A percentile compares a stretch with the other conserved stretches of the same genome.
These are phyloP conservation scores for Dromococcyx pavoninus DNA, from an alignment of 2,797 vertebrate genomes.

Conservation along the genomic window DNA sequence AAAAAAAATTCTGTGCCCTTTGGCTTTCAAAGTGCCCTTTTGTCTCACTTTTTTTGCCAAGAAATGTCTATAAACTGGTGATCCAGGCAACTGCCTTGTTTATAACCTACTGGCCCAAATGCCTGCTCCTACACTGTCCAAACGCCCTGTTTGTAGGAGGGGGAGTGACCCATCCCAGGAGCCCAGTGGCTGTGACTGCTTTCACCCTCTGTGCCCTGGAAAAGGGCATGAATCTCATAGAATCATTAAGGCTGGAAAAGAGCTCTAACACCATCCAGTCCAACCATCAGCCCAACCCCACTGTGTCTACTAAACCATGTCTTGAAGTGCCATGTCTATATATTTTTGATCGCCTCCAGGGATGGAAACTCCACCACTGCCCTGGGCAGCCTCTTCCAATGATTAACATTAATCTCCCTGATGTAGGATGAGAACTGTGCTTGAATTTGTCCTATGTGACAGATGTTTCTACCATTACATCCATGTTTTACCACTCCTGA, in stretches of 20 bases:
- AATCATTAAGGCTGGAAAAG: too few species aligned
- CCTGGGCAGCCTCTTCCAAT: too few species aligned
- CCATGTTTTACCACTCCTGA: not conserved
- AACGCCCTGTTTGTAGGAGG: not conserved
- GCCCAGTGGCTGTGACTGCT: rapidly evolving
- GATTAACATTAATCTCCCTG: not conserved
- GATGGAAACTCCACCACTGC: too few species aligned
- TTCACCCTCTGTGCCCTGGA: not conserved
- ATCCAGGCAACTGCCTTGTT: not conserved
- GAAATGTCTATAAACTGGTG: not conserved
- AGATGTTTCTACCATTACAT: not conserved
- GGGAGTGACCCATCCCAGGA: too few species aligned
- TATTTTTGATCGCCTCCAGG: too few species aligned
- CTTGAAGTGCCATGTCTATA: too few species aligned
- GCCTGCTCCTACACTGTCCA: not conserved
- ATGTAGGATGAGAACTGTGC: not conserved
- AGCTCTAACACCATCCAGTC: too few species aligned
- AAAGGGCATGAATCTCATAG: not conserved
- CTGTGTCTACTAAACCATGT: too few species aligned
- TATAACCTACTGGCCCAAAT: not conserved
- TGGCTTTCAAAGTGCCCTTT: not conserved
- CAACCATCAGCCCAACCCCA: too few species aligned
- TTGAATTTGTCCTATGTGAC: not conserved
- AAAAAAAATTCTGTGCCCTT: not conserved
- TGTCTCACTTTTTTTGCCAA: not conserved